These are phyloP conservation scores for Notoglanidium macrostoma DNA, from an alignment of 2,797 vertebrate genomes.

Conservation along the genomic window DNA sequence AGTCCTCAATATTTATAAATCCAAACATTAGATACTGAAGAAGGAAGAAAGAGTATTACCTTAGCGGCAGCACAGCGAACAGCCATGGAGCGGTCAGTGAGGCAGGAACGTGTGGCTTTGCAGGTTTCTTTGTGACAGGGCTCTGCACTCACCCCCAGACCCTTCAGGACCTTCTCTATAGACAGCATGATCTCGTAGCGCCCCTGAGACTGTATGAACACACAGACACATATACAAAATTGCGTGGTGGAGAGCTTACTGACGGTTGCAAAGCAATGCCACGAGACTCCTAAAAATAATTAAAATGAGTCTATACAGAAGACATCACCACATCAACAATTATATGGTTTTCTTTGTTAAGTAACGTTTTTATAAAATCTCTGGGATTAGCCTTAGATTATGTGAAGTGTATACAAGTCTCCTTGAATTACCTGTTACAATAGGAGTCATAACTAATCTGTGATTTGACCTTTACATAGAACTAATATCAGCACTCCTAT, in stretches of 20 bases:
- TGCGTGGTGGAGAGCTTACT: background rate
- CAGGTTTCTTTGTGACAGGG: constrained; percentile 90
- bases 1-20: background rate
- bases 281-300: background rate
- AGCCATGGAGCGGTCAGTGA: constrained; percentile 90
- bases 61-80: constrained; percentile 90
- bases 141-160: constrained; percentile 79
- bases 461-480: background rate
- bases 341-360: background rate
- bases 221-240: background rate
- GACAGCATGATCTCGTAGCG: constrained; percentile 91
- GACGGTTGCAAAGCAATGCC: background rate
- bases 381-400: background rate
- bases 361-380: background rate
- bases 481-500: background rate
- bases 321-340: background rate
- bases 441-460: background rate
- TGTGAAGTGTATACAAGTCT: background rate
- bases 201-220: constrained; percentile 86
- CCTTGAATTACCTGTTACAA: background rate
- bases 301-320: background rate
- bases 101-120: constrained; percentile 84
- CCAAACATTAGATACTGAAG: background rate
- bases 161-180: constrained; percentile 84
- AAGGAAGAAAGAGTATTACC: constrained; percentile 67